phyloP scores from a whole-genome alignment of 2,888 invertebrate species.

The Tricholauxania praeusta region DNA sequence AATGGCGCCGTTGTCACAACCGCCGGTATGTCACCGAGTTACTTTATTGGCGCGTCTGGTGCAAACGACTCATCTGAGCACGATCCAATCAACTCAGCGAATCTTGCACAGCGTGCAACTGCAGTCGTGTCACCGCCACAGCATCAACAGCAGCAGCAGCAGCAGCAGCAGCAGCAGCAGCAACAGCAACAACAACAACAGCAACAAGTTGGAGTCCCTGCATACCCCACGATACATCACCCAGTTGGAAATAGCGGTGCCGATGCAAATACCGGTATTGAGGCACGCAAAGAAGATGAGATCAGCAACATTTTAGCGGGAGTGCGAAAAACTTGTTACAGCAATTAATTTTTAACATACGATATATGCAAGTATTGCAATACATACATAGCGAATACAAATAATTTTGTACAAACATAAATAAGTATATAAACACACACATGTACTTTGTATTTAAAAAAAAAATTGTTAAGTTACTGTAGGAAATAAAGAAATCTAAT shows the following conservation, averaged over 20 bases:
- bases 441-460: too few relatives aligned
- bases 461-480: conserved; percentile 15
- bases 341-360: conserved; percentile 70
- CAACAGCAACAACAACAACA: conserved; percentile 5
- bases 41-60: conserved; percentile 20
- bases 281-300: conserved; percentile 83
- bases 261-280: conserved; percentile 52
- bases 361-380: conserved; percentile 15
- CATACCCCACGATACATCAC: conserved; percentile 30
- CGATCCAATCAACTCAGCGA: conserved; percentile 9
- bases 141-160: conserved; percentile 60
- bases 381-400: conserved; percentile 30
- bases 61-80: conserved; percentile 14
- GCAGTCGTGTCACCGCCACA: conserved; percentile 49
- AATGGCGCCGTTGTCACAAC: background rate
- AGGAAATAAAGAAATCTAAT: conserved; percentile 11
- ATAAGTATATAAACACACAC: conserved; percentile 28
- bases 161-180: conserved; percentile 9
- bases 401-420: conserved; percentile 40
- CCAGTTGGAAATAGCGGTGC: conserved; percentile 39
- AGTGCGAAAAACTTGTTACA: conserved; percentile 88
- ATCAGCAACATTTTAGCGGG: conserved; percentile 91
- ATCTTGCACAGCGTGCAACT: conserved; percentile 4
- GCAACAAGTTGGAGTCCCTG: background rate
- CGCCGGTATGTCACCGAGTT: conserved; percentile 26